Percentiles rank a stretch among this genome's conserved stretches.
These are phyloP conservation scores for Corbicula japonica DNA, from an alignment of 2,888 invertebrate species.

Conservation along the genomic window DNA sequence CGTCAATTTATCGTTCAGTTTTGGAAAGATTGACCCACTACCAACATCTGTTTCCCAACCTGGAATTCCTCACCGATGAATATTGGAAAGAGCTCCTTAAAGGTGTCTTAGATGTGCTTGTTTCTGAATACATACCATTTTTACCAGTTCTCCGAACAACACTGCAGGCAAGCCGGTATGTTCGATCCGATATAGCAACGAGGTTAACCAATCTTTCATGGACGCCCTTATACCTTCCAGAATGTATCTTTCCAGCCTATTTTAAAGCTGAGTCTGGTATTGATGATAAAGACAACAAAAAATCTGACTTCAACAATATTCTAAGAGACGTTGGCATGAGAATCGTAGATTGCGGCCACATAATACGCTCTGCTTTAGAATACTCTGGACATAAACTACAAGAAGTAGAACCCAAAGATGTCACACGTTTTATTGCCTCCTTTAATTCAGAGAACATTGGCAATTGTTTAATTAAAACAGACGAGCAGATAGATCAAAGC, in stretches of 20 bases:
- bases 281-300: neutral
- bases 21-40: slow-evolving; percentile 10
- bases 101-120: neutral
- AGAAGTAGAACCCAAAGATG: neutral
- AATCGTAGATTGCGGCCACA: slow-evolving; percentile 20
- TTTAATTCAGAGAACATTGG: neutral
- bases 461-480: neutral
- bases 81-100: neutral
- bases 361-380: slow-evolving; percentile 12
- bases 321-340: slow-evolving; percentile 33
- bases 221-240: neutral
- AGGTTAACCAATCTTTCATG: slow-evolving; percentile 7
- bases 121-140: neutral
- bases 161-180: too few species aligned
- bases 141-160: neutral
- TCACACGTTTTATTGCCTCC: slow-evolving; percentile 20
- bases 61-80: neutral
- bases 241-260: neutral
- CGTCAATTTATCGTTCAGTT: too few species aligned
- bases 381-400: neutral
- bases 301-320: slow-evolving; percentile 11
- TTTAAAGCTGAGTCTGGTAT: neutral
- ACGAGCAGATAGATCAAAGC: neutral
- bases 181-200: neutral
- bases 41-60: slow-evolving; percentile 6